phyloP scores from a whole-genome alignment of 2,888 invertebrate species.

The Strigamia transsilvanica region DNA sequence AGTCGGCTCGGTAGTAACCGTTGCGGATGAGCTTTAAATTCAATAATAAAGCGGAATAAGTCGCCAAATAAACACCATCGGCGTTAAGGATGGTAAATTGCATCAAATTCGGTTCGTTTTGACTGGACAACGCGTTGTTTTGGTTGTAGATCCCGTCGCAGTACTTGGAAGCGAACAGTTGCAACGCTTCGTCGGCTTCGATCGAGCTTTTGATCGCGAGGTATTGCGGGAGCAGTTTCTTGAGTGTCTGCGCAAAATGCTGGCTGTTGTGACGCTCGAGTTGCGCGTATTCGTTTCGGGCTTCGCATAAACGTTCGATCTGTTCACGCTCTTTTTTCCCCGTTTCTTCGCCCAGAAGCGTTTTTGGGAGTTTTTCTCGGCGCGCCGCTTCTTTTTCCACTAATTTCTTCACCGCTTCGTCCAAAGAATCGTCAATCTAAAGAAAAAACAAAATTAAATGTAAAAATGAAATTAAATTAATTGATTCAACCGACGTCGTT shows the following conservation, averaged over 20 bases:
- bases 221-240: conserved; percentile 79
- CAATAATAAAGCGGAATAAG: conserved; percentile 82
- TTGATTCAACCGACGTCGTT: background rate
- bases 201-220: conserved; percentile 79
- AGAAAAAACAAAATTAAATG: conserved; percentile 11
- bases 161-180: conserved; percentile 89
- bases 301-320: conserved; percentile 57
- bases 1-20: conserved; percentile 68
- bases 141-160: conserved; percentile 71
- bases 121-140: conserved; percentile 51
- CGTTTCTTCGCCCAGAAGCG: conserved; percentile 57
- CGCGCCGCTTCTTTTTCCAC: conserved; percentile 55
- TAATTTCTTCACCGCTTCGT: conserved; percentile 53
- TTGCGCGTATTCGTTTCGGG: conserved; percentile 58
- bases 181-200: conserved; percentile 89
- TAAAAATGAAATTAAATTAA: background rate
- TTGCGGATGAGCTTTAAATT: conserved; percentile 80
- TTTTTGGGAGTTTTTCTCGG: conserved; percentile 57
- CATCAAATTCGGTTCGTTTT: conserved; percentile 37
- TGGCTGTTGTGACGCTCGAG: conserved; percentile 83
- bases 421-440: conserved; percentile 48
- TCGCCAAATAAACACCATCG: conserved; percentile 91
- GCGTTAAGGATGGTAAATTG: conserved; percentile 79
- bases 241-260: conserved; percentile 80
- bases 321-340: conserved; percentile 58